Evolutionary conservation across 2,113 vertebrate species (phyloP).

Genomic region (Etia nguti): DNA sequence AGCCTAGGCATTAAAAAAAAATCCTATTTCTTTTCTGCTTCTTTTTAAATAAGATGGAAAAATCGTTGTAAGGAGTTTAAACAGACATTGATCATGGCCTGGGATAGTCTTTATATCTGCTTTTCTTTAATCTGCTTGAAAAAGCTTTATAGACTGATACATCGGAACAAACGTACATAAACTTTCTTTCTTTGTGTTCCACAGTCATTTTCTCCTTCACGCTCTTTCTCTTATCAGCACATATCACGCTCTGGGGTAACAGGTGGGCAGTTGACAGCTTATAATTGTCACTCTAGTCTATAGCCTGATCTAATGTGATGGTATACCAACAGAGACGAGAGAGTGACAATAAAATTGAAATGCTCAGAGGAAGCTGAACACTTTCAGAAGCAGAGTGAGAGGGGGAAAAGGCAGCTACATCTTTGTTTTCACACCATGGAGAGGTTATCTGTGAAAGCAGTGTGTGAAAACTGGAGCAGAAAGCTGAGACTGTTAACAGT

Average conservation of each 20-base stretch:
- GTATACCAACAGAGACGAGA: background rate
- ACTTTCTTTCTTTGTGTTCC: background rate
- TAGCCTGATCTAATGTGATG: background rate
- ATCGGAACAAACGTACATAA: background rate
- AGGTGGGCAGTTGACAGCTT: background rate
- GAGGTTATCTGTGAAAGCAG: background rate
- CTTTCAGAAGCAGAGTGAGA: background rate
- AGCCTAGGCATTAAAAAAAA: background rate
- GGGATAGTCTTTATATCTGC: background rate
- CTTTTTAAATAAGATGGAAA: background rate
- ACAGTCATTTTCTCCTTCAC: background rate
- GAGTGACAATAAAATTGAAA: background rate
- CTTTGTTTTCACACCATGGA: background rate
- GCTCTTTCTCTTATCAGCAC: background rate
- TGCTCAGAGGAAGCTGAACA: background rate
- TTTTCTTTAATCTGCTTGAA: background rate
- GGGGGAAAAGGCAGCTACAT: background rate
- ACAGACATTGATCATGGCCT: background rate
- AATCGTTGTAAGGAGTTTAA: background rate
- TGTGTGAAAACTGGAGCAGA: background rate
- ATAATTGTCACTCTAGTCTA: background rate
- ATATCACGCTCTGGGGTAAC: background rate
- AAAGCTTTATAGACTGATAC: background rate
- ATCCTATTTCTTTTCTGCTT: background rate
- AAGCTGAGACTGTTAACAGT: background rate